Conservation (phyloP, 2,797 vertebrate genomes). For the Alosa sapidissima region DNA sequence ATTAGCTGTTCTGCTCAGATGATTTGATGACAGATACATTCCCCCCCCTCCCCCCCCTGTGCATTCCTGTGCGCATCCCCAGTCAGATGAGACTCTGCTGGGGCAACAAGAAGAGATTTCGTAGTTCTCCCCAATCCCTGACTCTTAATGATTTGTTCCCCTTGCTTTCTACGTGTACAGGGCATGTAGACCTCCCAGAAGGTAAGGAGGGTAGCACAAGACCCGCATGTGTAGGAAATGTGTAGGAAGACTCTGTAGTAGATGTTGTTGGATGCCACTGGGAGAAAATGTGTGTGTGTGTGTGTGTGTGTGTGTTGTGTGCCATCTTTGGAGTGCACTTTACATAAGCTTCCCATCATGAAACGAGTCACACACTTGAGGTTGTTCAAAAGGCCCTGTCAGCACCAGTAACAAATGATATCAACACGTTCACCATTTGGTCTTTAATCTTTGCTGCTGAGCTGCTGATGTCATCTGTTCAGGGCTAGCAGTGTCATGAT, state of each 20-base stretch:
- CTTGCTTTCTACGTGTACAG: constrained; percentile 75
- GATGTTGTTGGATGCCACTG: constrained; percentile 58
- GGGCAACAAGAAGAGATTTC: background rate
- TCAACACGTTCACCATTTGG: background rate
- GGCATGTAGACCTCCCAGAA: constrained; percentile 85
- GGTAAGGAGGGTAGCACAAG: constrained; percentile 79
- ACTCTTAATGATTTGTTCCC: constrained; percentile 79
- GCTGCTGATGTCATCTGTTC: constrained; percentile 1
- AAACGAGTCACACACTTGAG: constrained; percentile 38
- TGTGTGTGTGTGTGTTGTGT: constrained; percentile 33
- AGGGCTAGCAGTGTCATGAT: background rate
- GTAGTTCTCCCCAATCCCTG: constrained; percentile 40
- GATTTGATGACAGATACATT: constrained; percentile 15
- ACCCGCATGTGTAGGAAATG: constrained; percentile 70
- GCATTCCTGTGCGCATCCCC: background rate
- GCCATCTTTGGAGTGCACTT: constrained; percentile 61
- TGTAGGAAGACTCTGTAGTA: constrained; percentile 44
- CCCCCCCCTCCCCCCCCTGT: background rate
- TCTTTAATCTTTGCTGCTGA: constrained; percentile 10
- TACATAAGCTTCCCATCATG: constrained; percentile 65
- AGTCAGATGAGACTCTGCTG: background rate
- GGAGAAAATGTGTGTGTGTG: constrained; percentile 52
- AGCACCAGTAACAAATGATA: background rate
- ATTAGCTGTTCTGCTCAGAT: background rate
- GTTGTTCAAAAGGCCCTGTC: background rate